Evolutionary conservation across 2,113 vertebrate genomes (phyloP), one percentile per base, ranked within the genome.

Genomic region (Megaceryle maxima): DNA sequence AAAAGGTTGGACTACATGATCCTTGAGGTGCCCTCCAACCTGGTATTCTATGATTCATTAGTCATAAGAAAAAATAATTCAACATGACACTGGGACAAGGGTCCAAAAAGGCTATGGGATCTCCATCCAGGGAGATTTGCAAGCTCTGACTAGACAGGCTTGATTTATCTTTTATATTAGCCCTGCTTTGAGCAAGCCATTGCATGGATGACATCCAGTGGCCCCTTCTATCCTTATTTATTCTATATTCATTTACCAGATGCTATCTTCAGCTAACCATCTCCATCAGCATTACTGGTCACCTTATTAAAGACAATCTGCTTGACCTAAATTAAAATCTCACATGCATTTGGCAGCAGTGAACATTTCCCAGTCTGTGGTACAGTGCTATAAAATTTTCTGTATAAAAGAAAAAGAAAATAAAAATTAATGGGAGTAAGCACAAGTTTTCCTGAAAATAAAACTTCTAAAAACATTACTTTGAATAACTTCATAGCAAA

Each of bases 291-390:
- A 37, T 74, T 87, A 81, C 50, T 39, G 73, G 50, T 64, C 51
- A 86, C 29, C 2, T 25, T 66, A 60, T 15, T 28, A 5, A 5
- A 83, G 22, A 72, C 76, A 74, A 87, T 66, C 46, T 83, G 55
- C 50, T 74, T 67, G 80, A 80, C 73, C 73, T 66, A 87, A 88
- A 91, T 66, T 80, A 90, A 96, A 93, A 95, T 64, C 41, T 83
- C 37, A n/a, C n/a, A 57, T 33, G 41, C 60, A 53, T 72, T 80
- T 81, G 44, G 59, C 29, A 91, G 11, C 76, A 13, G 10, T 44
- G 51, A 80, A 66, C 33, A 68, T 31, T 72, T 66, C 43, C 33
- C 26, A 69, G 28, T 53, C 14, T 62, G 10, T 2, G 1, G 26
- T 41, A 67, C 1, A 2, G 37, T 39, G 51, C 4, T 75, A 28